Conservation (phyloP, 2,113 vertebrate species). For the Heliornis fulica region DNA sequence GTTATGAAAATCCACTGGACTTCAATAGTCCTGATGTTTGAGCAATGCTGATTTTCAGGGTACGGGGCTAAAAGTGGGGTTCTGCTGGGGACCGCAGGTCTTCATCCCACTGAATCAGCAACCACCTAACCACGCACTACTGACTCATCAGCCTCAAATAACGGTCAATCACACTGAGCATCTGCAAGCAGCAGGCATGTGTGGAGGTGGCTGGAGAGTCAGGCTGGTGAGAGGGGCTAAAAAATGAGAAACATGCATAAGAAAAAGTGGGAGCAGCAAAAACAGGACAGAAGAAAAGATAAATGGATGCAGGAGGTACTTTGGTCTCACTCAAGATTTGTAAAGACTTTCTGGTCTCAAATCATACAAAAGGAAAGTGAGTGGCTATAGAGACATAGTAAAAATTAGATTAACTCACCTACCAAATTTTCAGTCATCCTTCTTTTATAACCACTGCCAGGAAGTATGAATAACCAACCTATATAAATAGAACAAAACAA, state of each 20-base stretch:
- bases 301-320: neutral
- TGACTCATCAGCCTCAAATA: neutral
- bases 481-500: constrained; percentile 34
- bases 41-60: neutral
- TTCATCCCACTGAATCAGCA: neutral
- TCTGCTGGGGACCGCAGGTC: neutral
- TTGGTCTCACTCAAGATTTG: neutral
- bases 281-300: neutral
- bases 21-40: rapidly evolving
- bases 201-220: rapidly evolving
- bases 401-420: constrained; percentile 43
- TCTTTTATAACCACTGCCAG: constrained; percentile 22
- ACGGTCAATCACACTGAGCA: rapidly evolving
- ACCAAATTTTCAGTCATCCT: constrained; percentile 13
- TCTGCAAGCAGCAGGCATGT: neutral
- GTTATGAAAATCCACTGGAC: neutral
- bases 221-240: neutral
- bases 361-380: constrained; percentile 33
- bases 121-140: neutral
- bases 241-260: neutral
- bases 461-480: constrained; percentile 31
- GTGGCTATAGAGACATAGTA: constrained; percentile 30
- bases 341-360: neutral
- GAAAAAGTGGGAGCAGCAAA: neutral
- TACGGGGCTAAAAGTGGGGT: neutral